Percentiles rank a stretch among this genome's conserved stretches.
These are phyloP conservation scores for Exephanes ischioxanthus DNA, from an alignment of 2,888 invertebrate species.

Conservation along the genomic window DNA sequence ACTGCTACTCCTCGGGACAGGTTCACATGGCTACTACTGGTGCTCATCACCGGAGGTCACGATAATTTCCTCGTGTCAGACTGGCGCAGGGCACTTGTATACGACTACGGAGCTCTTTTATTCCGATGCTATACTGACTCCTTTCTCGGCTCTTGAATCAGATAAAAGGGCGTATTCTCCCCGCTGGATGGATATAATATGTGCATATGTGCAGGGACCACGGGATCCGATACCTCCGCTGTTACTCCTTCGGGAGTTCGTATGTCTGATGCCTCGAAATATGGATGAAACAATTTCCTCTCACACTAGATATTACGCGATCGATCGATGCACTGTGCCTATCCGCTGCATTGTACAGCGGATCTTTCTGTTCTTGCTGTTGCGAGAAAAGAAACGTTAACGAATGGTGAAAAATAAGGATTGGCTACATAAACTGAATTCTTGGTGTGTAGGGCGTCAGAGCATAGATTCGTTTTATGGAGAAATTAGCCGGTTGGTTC, in stretches of 20 bases:
- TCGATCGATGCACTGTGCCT: no score
- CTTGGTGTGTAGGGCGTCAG: not conserved
- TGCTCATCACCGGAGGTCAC: slow-evolving; percentile 77
- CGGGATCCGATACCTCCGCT: slow-evolving; percentile 22
- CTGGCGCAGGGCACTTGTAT: slow-evolving; percentile 71
- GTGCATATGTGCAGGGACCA: slow-evolving; percentile 7
- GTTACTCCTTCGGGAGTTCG: not conserved
- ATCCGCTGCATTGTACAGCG: no score
- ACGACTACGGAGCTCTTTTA: not conserved
- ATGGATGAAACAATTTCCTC: slow-evolving; percentile 15
- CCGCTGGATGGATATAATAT: slow-evolving; percentile 44
- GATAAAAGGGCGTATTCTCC: slow-evolving; percentile 58
- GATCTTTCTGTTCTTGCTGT: no score
- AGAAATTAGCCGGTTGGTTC: no score
- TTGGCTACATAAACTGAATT: no score
- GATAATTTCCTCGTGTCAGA: slow-evolving; percentile 80
- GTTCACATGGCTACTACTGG: slow-evolving; percentile 79
- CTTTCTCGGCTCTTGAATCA: slow-evolving; percentile 46
- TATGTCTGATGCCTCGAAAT: slow-evolving; percentile 45
- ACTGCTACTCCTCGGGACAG: slow-evolving; percentile 76
- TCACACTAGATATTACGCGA: not conserved
- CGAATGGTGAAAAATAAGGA: no score
- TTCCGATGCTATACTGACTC: slow-evolving; percentile 8
- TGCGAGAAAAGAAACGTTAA: no score
- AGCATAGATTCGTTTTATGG: not conserved